phyloP scores from a whole-genome alignment of 2,113 vertebrate species.

The Empidonax alnorum region DNA sequence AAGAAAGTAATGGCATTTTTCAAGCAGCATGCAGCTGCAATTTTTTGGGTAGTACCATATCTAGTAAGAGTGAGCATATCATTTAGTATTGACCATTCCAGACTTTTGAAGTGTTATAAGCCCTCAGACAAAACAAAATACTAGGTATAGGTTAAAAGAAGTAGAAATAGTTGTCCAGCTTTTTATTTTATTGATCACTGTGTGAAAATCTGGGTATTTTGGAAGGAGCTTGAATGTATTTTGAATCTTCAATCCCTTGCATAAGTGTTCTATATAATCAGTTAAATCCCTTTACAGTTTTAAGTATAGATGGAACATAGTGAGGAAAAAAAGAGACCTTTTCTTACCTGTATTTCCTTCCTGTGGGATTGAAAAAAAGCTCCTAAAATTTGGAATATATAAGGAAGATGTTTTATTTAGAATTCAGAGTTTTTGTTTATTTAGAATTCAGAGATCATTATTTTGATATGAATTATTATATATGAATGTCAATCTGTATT shows the following conservation, averaged over 20 bases:
- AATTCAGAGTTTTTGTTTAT: background rate
- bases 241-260: background rate
- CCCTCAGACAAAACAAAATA: background rate
- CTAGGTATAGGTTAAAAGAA: background rate
- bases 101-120: background rate
- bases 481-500: background rate
- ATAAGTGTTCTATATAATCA: background rate
- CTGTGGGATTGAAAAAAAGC: background rate
- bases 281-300: background rate
- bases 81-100: background rate
- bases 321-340: background rate
- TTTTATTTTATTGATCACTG: background rate
- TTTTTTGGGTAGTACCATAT: background rate
- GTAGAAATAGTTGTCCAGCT: background rate
- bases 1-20: background rate
- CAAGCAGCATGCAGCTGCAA: background rate
- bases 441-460: background rate
- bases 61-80: rapidly evolving
- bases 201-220: background rate
- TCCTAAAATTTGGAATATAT: background rate
- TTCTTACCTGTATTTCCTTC: too few relatives aligned
- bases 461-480: background rate
- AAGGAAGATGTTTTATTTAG: background rate
- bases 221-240: background rate
- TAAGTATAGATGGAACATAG: background rate